phyloP scores from a whole-genome alignment of 2,797 vertebrate genomes.

The Thripadectes ignobilis region DNA sequence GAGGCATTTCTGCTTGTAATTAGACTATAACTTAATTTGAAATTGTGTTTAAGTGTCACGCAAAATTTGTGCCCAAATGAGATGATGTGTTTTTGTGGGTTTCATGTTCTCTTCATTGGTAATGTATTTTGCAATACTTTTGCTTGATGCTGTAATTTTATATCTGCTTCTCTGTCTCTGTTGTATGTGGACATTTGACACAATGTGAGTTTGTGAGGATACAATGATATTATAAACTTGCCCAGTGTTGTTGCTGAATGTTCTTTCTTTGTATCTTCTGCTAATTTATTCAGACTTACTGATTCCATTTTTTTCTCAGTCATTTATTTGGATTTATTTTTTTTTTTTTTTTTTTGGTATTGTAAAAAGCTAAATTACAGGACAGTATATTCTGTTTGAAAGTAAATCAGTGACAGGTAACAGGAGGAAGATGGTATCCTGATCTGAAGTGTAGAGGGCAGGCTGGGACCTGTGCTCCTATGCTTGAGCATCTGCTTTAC shows the following conservation, averaged over 20 bases:
- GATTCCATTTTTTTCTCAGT: neutral
- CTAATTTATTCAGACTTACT: neutral
- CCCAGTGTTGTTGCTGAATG: neutral
- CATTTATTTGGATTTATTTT: neutral
- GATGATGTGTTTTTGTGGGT: neutral
- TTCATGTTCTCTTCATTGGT: neutral
- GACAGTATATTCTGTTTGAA: neutral
- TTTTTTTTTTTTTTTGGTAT: neutral
- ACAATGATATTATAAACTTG: neutral
- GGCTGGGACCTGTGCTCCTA: neutral
- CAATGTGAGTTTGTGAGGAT: neutral
- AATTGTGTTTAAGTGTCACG: neutral
- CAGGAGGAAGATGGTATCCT: neutral
- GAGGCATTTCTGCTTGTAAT: neutral
- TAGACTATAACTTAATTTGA: neutral
- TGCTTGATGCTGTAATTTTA: neutral
- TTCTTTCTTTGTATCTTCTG: neutral
- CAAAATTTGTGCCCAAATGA: neutral
- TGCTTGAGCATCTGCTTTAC: neutral
- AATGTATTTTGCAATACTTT: neutral
- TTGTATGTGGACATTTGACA: neutral
- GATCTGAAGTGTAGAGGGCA: neutral
- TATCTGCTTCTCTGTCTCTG: neutral
- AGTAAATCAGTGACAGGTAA: neutral
- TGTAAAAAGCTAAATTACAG: neutral